Evolutionary conservation across 2,113 vertebrate genomes (phyloP).

Genomic region (Thamnophis sirtalis): DNA sequence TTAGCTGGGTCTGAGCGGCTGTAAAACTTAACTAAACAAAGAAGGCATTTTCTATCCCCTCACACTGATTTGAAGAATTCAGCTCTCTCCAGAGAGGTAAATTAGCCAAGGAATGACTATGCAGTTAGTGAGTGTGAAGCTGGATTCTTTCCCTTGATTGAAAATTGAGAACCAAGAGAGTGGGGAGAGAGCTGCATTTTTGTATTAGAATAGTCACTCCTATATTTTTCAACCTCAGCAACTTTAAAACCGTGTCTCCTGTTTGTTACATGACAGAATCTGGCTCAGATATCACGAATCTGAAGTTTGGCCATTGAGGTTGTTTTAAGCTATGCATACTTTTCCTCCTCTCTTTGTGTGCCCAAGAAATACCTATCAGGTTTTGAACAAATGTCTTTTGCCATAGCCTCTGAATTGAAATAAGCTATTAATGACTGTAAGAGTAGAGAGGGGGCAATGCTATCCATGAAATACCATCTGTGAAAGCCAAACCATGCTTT

Average conservation of each 20-base stretch:
- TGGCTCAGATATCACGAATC: neutral
- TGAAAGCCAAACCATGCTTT: neutral
- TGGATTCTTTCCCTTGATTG: conserved; percentile 26
- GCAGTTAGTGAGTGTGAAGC: neutral
- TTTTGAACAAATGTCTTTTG: neutral
- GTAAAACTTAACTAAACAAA: conserved; percentile 37
- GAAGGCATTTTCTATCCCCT: conserved; percentile 3
- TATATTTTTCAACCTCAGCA: neutral
- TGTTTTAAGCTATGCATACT: neutral
- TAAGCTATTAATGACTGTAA: neutral
- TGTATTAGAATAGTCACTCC: neutral
- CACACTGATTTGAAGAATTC: conserved; percentile 9
- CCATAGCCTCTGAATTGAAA: neutral
- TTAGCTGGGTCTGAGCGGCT: neutral
- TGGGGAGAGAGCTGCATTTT: neutral
- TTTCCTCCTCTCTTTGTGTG: neutral
- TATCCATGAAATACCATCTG: neutral
- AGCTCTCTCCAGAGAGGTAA: neutral
- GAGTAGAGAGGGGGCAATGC: neutral
- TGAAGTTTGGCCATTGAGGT: neutral
- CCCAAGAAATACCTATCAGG: neutral
- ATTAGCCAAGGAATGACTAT: neutral
- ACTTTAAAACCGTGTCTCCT: neutral
- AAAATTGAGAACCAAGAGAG: neutral
- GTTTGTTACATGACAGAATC: neutral